These are phyloP conservation scores for Crocodylus rhombifer DNA, from an alignment of 2,797 vertebrate species.

Conservation along the genomic window DNA sequence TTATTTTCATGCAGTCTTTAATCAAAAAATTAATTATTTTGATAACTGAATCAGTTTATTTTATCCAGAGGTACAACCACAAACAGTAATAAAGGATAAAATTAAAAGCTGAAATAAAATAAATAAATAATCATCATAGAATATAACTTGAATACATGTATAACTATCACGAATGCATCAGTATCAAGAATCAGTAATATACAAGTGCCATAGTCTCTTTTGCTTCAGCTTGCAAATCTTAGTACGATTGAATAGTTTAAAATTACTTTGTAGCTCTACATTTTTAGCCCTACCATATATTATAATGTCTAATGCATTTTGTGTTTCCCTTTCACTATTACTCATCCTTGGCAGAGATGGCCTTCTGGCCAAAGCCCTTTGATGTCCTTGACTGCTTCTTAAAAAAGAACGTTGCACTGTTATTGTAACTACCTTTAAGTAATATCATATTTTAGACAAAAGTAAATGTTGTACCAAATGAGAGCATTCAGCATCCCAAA, in stretches of 20 bases:
- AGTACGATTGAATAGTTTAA: background rate
- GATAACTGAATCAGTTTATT: background rate
- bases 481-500: background rate
- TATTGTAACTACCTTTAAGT: background rate
- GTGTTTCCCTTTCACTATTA: slow-evolving; percentile 5
- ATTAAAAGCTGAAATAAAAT: background rate
- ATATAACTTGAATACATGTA: background rate
- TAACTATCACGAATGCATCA: background rate
- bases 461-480: fast-evolving
- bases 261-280: background rate
- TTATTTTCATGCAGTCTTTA: slow-evolving; percentile 6
- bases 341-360: background rate
- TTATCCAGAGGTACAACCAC: background rate
- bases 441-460: background rate
- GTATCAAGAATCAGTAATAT: background rate
- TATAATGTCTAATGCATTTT: background rate
- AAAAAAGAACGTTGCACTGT: background rate
- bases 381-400: background rate
- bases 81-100: background rate
- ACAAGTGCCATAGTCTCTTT: background rate
- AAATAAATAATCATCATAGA: background rate
- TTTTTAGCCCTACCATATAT: too few species aligned
- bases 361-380: background rate
- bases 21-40: slow-evolving; percentile 26
- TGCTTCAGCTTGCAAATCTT: background rate